Percentiles rank a stretch among this genome's conserved stretches.
Conservation (phyloP, 1,140 invertebrate genomes). For the Gonatopus flavifemur region DNA sequence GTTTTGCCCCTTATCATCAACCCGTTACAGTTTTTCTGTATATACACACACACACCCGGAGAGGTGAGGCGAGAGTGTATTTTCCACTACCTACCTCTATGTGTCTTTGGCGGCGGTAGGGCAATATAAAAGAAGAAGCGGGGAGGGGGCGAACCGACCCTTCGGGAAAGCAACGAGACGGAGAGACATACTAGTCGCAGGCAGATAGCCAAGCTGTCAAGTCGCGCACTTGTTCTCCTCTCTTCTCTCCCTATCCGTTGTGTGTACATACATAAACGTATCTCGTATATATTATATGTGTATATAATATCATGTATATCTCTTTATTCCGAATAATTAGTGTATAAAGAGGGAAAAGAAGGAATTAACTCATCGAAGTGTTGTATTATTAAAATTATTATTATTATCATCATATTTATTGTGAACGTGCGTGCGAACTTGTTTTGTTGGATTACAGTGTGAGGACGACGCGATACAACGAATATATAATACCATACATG, state of each 20-base stretch:
- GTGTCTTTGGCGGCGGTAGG: slow-evolving; percentile 29
- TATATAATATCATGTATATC: too few relatives aligned
- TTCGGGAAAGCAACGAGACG: slow-evolving; percentile 33
- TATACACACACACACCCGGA: too few relatives aligned
- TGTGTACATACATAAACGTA: too few relatives aligned
- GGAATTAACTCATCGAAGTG: too few relatives aligned
- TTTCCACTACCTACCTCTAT: slow-evolving; percentile 24
- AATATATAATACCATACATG: slow-evolving; percentile 6
- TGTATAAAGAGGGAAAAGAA: too few relatives aligned
- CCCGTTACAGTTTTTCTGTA: slow-evolving; percentile 28
- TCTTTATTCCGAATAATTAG: too few relatives aligned
- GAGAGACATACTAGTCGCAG: slow-evolving; percentile 45
- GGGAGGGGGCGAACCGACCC: slow-evolving; percentile 33
- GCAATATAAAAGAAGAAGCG: slow-evolving; percentile 12
- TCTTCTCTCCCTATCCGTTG: neutral
- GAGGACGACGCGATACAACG: neutral
- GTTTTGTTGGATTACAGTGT: slow-evolving; percentile 26
- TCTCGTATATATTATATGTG: too few relatives aligned
- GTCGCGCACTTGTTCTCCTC: slow-evolving; percentile 17
- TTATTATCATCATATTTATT: too few relatives aligned
- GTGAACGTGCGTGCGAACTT: neutral
- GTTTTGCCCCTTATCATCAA: slow-evolving; percentile 7
- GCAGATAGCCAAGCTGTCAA: slow-evolving; percentile 43
- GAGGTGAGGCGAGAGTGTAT: too few relatives aligned
- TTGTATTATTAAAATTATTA: too few relatives aligned